Base-by-base conservation (phyloP, 2,113 vertebrate species). In the Podilymbus podiceps region DNA sequence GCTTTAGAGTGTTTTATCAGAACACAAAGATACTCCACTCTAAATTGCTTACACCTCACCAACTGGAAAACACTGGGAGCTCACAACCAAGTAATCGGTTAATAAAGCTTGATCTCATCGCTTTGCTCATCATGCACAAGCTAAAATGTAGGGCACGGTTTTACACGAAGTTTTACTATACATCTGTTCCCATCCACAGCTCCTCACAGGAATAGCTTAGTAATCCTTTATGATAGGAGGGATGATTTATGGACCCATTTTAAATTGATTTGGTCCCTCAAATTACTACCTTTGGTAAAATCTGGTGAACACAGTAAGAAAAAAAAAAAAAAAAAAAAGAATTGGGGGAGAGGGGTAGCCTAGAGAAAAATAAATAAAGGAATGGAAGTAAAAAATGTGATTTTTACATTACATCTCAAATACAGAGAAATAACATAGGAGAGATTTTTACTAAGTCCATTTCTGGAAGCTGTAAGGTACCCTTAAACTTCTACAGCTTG, bases 101-200 rank as follows among this genome's bases (percentile, higher is more conserved):
- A 81, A 42, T 52, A 83, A 68, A 95, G 69, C 35, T 50, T 40
- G 47, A 94, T 63, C 50, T 69, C 68, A 50, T 55, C 62, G 81
- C 90, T 95, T 68, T 80, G 59, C 50, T 85, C 35, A 86, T 60
- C 42, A 63, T 12, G 76, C 64, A 90, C 25, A 79, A 95, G 68
- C 44, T 79, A 83, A 84, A 91, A 96, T 6, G 21, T 21, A 95
- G 68, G 76, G 66, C 49, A 91, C 85, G 3, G 2, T 88, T 95
- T 87, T 92, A 93, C 56, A 88, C 27, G n/a, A 73, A 79, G 35
- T 52, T 96, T 94, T 75, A 85, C 56, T 71, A 68, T 24, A 79
- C 49, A 96, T 23, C 66, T 95, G 77, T 74, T 90, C 85, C 85
- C 58, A 90, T 58, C 46, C 83, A 50, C 31, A 89, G 67, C 85